phyloP scores from a whole-genome alignment of 2,797 vertebrate species.

The Lutjanus argentimaculatus region DNA sequence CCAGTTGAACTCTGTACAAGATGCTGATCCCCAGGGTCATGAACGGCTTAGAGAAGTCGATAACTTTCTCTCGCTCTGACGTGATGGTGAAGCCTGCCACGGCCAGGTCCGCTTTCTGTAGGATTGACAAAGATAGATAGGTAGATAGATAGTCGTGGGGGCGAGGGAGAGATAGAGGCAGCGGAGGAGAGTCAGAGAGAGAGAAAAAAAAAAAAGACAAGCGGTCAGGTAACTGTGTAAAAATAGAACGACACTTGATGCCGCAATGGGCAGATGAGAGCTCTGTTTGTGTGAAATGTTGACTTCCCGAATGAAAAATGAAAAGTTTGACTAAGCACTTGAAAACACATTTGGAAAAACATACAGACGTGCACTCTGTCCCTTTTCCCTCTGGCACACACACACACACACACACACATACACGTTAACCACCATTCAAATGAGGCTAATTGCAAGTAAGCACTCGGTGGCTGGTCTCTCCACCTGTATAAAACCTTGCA shows the following conservation, averaged over 20 bases:
- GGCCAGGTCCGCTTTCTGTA: conserved; percentile 95
- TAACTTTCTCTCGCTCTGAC: conserved; percentile 94
- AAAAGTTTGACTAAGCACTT: conserved; percentile 41
- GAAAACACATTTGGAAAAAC: conserved; percentile 42
- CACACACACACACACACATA: conserved; percentile 11
- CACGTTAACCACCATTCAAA: conserved; percentile 60
- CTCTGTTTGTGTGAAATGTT: conserved; percentile 37
- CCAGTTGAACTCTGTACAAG: conserved; percentile 95
- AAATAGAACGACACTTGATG: conserved; percentile 56
- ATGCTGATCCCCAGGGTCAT: conserved; percentile 98
- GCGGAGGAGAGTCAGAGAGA: conserved; percentile 40
- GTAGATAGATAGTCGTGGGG: conserved; percentile 44
- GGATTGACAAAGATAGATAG: conserved; percentile 64
- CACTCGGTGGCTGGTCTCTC: conserved; percentile 64
- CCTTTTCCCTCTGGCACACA: conserved; percentile 31
- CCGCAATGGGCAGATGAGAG: conserved; percentile 15
- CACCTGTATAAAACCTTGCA: conserved; percentile 74
- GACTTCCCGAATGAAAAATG: conserved; percentile 36
- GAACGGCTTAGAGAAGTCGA: conserved; percentile 95
- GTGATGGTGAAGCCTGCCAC: conserved; percentile 97
- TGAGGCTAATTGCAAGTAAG: conserved; percentile 76
- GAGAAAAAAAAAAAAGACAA: conserved; percentile 42
- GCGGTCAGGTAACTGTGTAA: conserved; percentile 48
- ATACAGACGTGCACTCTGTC: conserved; percentile 26
- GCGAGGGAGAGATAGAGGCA: conserved; percentile 42